Conservation (phyloP, 2,113 vertebrate species). For the Cryptomyrus ogoouensis region DNA sequence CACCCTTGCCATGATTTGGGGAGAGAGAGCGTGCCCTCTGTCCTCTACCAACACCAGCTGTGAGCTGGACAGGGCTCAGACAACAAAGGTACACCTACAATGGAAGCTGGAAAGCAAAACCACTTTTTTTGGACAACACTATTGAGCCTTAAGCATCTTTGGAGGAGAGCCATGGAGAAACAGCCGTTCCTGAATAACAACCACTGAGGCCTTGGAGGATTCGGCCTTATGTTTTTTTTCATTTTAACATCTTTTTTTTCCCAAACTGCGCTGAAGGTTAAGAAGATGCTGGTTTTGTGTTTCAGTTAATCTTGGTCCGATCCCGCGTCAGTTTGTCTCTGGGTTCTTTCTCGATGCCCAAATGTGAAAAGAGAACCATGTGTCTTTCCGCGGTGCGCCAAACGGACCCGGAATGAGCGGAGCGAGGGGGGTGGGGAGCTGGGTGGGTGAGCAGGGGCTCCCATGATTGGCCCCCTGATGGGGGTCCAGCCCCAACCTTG, state of each 20-base stretch:
- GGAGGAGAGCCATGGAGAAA: constrained; percentile 87
- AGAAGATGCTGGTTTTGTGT: constrained; percentile 25
- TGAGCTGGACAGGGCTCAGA: constrained; percentile 32
- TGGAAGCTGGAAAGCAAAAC: constrained; percentile 34
- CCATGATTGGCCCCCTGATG: constrained; percentile 25
- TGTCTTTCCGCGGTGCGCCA: constrained; percentile 25
- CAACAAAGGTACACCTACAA: constrained; percentile 26
- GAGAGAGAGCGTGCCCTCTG: constrained; percentile 14
- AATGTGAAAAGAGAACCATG: not conserved
- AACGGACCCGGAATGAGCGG: constrained; percentile 20
- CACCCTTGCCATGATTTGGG: not conserved
- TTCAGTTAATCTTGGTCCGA: constrained; percentile 23
- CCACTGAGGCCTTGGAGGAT: constrained; percentile 50
- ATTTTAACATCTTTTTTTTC: constrained; percentile 45
- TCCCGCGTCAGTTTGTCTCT: not conserved
- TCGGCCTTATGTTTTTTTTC: constrained; percentile 46
- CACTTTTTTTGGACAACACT: constrained; percentile 69
- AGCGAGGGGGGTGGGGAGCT: constrained; percentile 8
- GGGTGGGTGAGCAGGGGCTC: constrained; percentile 8
- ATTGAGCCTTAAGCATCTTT: constrained; percentile 86
- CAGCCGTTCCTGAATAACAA: constrained; percentile 68
- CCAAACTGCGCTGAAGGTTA: constrained; percentile 35
- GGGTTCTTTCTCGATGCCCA: not conserved
- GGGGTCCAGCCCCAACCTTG: constrained; percentile 29
- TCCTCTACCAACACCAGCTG: not conserved